Base-by-base conservation (phyloP, 1,140 invertebrate species). In the Neodiprion lecontei region DNA sequence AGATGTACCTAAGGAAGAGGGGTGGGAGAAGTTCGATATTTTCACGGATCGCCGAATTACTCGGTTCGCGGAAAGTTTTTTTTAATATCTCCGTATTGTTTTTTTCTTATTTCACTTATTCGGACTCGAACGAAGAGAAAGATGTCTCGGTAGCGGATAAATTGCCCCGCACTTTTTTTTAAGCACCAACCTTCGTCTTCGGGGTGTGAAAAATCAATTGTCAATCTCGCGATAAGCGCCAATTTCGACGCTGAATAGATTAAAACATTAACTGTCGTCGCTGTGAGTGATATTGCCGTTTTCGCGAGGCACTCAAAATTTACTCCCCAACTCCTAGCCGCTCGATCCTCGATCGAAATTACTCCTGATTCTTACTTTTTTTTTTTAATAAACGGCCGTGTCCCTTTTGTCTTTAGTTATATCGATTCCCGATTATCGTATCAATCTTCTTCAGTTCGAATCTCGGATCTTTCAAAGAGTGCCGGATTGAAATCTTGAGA, bases 391-490 rank as follows among this genome's bases (percentile, higher is more conserved):
- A 10, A 17, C 67, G 28, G 9, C 17, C 10, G 53, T 61, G 53
- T 61, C 53, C n/a, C 10, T 61, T 53, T 14, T 17, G 9, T 23
- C 12, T 11, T 11, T 69, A 12, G 21, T 69, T 23, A 12, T 8
- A 23, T 23, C 7, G 8, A 21, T 14, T 47, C 7, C 61, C 7
- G 67, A 69, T 61, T 61, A 8, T 61, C 53, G n/a, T 61, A 61
- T 61, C 53, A 61, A 61, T 61, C 53, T 61, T 61, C 53, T 61
- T 61, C 53, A 17, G 53, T 14, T 12, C 53, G 73, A 17, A 40
- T 50, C 65, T 74, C 70, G 73, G 69, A 66, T 67, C 67, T 74
- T 70, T 50, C 23, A 21, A 65, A 48, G 72, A 47, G 53, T 40
- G 49, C 61, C 47, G 11, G 11, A 61, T 23, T 65, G 67, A 75